phyloP scores from a whole-genome alignment of 2,888 invertebrate species.

The Habrosyne pyritoides region DNA sequence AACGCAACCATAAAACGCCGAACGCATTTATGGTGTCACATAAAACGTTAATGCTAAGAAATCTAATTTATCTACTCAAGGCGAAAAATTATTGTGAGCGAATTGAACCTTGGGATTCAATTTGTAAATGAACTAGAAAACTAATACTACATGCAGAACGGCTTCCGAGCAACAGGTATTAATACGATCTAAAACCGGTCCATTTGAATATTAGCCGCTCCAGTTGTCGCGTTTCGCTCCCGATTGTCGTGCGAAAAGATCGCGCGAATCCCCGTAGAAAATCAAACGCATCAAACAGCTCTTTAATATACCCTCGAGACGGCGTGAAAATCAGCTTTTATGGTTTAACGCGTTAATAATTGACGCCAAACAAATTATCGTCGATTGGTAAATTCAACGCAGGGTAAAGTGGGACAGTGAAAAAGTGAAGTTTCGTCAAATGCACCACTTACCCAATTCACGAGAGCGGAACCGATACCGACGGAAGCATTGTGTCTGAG shows the following conservation, averaged over 20 bases:
- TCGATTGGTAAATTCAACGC: constrained; percentile 55
- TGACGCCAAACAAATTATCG: constrained; percentile 63
- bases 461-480: constrained; percentile 79
- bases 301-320: constrained; percentile 58
- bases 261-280: constrained; percentile 58
- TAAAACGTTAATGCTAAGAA: constrained; percentile 9
- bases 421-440: constrained; percentile 81
- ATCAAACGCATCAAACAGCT: constrained; percentile 39
- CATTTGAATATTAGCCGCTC: constrained; percentile 76
- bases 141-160: constrained; percentile 52
- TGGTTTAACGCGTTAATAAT: constrained; percentile 65
- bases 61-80: constrained; percentile 5
- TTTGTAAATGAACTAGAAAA: constrained; percentile 48
- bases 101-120: too few species aligned
- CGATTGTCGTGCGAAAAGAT: constrained; percentile 78
- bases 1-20: constrained; percentile 21
- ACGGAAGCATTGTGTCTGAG: constrained; percentile 71
- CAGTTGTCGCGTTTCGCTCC: constrained; percentile 72
- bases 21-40: constrained; percentile 16
- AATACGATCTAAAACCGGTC: constrained; percentile 58
- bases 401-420: constrained; percentile 61
- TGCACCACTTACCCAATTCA: constrained; percentile 80
- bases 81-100: constrained; percentile 23
- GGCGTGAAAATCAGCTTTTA: constrained; percentile 67
- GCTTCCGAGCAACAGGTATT: constrained; percentile 40